Evolutionary conservation across 2,797 vertebrate genomes (phyloP).

Genomic region (Cirrhinus mrigala): DNA sequence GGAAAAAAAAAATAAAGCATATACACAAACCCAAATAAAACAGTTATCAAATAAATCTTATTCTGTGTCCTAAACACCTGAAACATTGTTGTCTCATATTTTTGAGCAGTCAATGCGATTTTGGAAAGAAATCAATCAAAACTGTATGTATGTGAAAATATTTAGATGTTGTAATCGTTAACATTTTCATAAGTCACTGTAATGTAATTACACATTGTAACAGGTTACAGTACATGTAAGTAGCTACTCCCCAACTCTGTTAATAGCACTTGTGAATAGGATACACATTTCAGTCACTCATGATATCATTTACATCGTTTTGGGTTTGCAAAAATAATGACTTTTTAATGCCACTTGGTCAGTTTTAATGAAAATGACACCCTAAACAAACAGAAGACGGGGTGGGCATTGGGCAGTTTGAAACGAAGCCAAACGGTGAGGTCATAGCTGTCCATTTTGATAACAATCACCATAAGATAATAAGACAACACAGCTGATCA

Average conservation of each 20-base stretch:
- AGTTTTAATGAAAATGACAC: neutral
- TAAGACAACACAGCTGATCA: conserved; percentile 60
- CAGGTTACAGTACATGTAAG: no score
- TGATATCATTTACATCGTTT: neutral
- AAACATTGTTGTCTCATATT: no score
- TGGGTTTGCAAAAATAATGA: neutral
- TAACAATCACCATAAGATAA: conserved; percentile 30
- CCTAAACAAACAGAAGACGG: neutral
- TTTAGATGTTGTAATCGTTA: no score
- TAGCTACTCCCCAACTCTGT: neutral
- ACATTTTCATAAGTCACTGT: no score
- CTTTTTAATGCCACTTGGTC: neutral
- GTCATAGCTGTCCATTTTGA: conserved; percentile 36
- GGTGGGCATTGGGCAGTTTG: neutral
- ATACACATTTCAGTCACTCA: neutral
- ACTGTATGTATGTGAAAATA: no score
- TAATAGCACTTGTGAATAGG: neutral
- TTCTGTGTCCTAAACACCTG: no score
- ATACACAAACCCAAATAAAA: no score
- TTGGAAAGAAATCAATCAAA: no score
- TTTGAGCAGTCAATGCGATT: no score
- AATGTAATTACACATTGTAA: no score
- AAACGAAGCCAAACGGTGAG: neutral
- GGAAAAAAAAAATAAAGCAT: no score
- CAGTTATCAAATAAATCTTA: no score